Evolutionary conservation across 1,140 invertebrate genomes (phyloP), one percentile per base, ranked within the genome.

Genomic region (Trissolcus basalis): DNA sequence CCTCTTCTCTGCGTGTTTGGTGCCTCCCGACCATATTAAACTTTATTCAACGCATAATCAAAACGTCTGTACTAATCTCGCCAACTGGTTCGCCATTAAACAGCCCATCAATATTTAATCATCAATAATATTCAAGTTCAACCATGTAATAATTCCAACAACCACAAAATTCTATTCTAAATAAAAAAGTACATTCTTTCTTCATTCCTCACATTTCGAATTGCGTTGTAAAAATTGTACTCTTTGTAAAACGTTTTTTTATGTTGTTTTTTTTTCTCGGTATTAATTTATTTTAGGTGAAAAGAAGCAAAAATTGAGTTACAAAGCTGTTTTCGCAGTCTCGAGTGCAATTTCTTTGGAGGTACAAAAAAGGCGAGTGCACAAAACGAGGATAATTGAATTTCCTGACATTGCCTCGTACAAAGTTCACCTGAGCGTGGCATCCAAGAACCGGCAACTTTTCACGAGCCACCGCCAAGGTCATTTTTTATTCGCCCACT

Each of bases 1-100:
- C 79, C 67, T 79, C 70, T 76, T 69, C 58, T 72, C 74, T 60
- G 39, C 77, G 74, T 69, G 73, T 70, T 64, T 58, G 12, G 16
- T 43, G 27, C 39, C 27, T 15, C 41, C n/a, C 14, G 41, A 75
- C 61, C 48, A 27, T 48, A 68, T 68, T 71, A 75, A 79, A 70
- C 19, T 79, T 75, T 35, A 70, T 72, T 71, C 61, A 73, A 73
- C 69, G 55, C 41, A 43, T 58, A 69, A 68, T 77, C 72, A 49
- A 50, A 63, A 50, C 50, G 19, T 27, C 19, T 27, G 54, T 67
- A 71, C 71, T 49, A 68, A 64, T 48, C 16, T 13, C 44, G 39
- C 45, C 53, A 47, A 49, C 13, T 14, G 51, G 36, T 61, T 61
- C 12, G 3, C 3, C 9, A 27, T 27, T 3, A 27, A 3, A 27